Percentiles rank a stretch among this genome's conserved stretches.
Conservation (phyloP, 1,140 invertebrate genomes). For the Drosophila nigromelanica region DNA sequence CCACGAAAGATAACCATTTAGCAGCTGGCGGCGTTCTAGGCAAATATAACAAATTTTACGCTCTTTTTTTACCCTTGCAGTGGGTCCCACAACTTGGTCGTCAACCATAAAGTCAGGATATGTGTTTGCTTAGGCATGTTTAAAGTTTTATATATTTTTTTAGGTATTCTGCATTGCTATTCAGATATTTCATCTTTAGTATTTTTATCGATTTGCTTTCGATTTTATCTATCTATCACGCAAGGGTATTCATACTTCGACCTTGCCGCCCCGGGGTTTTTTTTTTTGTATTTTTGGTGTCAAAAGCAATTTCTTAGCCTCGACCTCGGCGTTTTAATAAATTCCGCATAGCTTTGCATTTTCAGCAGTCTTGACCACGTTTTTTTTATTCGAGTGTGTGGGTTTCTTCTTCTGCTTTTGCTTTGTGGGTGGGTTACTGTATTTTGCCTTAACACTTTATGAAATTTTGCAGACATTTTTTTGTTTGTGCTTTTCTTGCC, state of each 20-base stretch:
- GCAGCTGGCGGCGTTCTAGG: constrained; percentile 19
- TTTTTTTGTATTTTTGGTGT: constrained; percentile 45
- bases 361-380: constrained; percentile 62
- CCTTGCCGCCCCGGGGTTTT: constrained; percentile 6
- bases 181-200: too few species aligned
- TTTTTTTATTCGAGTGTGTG: constrained; percentile 29
- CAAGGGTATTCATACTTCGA: constrained; percentile 27
- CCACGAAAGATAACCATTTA: constrained; percentile 44
- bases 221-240: too few species aligned
- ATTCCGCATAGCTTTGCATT: constrained; percentile 80
- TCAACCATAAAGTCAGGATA: not conserved
- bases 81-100: not conserved
- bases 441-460: constrained; percentile 79
- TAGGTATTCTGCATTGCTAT: too few species aligned
- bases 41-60: constrained; percentile 21
- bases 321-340: constrained; percentile 73
- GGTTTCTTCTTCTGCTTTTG: constrained; percentile 1
- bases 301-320: constrained; percentile 79
- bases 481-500: constrained; percentile 43
- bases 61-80: constrained; percentile 12
- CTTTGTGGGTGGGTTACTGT: constrained; percentile 39
- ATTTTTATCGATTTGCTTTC: too few species aligned
- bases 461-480: constrained; percentile 46
- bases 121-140: too few species aligned
- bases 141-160: too few species aligned